Evolutionary conservation across 2,797 vertebrate genomes (phyloP).

Genomic region (Fistularia commersonii): DNA sequence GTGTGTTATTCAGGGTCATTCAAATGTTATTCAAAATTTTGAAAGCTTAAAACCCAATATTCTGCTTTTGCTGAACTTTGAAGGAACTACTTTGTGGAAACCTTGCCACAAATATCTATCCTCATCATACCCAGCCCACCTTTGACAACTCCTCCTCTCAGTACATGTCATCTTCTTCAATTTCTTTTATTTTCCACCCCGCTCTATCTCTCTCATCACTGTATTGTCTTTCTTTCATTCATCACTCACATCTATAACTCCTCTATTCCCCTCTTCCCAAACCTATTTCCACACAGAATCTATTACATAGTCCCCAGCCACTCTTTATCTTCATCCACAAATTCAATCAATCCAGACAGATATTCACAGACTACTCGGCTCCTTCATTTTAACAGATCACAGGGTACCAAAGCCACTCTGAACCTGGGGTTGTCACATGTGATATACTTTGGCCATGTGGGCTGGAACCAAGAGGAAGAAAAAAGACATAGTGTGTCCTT

Average conservation of each 20-base stretch:
- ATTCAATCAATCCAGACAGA: constrained; percentile 44
- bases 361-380: constrained; percentile 34
- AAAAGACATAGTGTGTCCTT: constrained; percentile 18
- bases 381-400: constrained; percentile 34
- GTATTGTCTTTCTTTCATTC: constrained; percentile 30
- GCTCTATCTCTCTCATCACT: constrained; percentile 6
- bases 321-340: constrained; percentile 51
- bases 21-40: too few relatives aligned
- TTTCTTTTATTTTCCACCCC: constrained; percentile 13
- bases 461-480: constrained; percentile 5
- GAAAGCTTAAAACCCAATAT: too few relatives aligned
- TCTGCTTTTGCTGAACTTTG: too few relatives aligned
- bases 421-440: constrained; percentile 31
- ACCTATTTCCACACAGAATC: constrained; percentile 56
- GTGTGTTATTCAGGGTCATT: too few relatives aligned
- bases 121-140: constrained; percentile 41
- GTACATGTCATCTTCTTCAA: constrained; percentile 12
- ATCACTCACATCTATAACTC: constrained; percentile 38
- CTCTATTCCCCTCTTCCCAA: constrained; percentile 24
- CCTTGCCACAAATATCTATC: constrained; percentile 24
- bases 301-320: constrained; percentile 41
- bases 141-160: constrained; percentile 5
- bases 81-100: background rate
- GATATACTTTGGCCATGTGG: constrained; percentile 1
- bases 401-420: constrained; percentile 12